These are phyloP conservation scores for Tetheella fluctuosa DNA, from an alignment of 2,888 invertebrate genomes.

Conservation along the genomic window DNA sequence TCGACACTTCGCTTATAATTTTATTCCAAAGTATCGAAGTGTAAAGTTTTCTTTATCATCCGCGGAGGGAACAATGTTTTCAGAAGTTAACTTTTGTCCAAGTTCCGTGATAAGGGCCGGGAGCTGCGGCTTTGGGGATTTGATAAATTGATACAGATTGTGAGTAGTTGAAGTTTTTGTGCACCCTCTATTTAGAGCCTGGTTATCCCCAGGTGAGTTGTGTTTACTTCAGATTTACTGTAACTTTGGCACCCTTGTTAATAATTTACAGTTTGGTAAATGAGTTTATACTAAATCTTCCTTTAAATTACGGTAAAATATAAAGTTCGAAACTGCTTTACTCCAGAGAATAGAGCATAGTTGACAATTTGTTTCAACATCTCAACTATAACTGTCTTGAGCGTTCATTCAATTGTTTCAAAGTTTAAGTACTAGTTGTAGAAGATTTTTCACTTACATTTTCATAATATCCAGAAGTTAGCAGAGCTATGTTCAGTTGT, in stretches of 20 bases:
- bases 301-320: neutral
- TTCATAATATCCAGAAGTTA: neutral
- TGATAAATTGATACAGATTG: constrained; percentile 61
- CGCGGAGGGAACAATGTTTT: constrained; percentile 39
- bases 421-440: neutral
- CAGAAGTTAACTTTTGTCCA: constrained; percentile 46
- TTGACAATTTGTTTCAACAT: neutral
- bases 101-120: constrained; percentile 42
- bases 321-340: constrained; percentile 3
- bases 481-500: neutral
- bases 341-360: neutral
- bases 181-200: constrained; percentile 34
- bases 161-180: constrained; percentile 45
- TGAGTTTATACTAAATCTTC: neutral
- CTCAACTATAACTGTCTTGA: neutral
- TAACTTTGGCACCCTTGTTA: neutral
- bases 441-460: neutral
- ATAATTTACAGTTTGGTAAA: neutral
- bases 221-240: neutral
- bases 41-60: constrained; percentile 34
- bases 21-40: constrained; percentile 5
- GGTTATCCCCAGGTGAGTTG: neutral
- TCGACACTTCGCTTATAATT: neutral
- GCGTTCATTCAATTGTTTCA: neutral
- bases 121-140: constrained; percentile 35